Evolutionary conservation across 2,888 invertebrate species (phyloP).

Genomic region (Leuctra nigra): DNA sequence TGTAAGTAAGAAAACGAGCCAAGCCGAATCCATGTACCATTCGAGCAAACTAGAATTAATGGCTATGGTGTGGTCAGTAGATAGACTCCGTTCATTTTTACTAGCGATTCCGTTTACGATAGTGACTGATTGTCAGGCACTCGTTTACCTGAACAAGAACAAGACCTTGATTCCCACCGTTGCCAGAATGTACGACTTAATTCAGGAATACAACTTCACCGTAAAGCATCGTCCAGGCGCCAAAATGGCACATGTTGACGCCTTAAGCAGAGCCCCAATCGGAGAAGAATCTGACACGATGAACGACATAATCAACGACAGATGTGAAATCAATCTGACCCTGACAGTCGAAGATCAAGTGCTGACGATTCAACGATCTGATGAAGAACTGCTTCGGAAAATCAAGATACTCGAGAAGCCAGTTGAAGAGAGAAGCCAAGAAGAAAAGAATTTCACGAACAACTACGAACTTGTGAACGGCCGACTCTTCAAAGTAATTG

Average conservation of each 20-base stretch:
- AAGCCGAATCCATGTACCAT: slow-evolving; percentile 11
- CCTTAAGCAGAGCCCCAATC: background rate
- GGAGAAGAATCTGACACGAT: background rate
- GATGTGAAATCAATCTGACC: background rate
- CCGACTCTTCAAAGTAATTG: background rate
- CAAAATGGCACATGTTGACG: slow-evolving; percentile 7
- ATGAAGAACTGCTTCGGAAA: background rate
- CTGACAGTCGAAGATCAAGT: background rate
- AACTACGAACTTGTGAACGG: background rate
- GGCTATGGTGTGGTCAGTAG: slow-evolving; percentile 4
- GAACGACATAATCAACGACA: background rate
- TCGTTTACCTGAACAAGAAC: background rate
- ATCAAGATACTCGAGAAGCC: background rate
- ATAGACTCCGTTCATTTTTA: background rate
- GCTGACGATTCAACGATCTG: background rate
- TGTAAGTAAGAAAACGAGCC: too few species aligned
- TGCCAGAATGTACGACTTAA: background rate
- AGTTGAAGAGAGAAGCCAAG: background rate
- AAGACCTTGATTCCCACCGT: background rate
- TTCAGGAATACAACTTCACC: background rate
- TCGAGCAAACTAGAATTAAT: slow-evolving; percentile 15
- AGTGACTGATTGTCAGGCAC: too few species aligned
- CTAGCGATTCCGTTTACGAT: background rate
- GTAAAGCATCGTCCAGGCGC: slow-evolving; percentile 8
- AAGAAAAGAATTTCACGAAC: background rate